These are phyloP conservation scores for Beaufortia kweichowensis DNA, from an alignment of 2,113 vertebrate genomes.

Conservation along the genomic window DNA sequence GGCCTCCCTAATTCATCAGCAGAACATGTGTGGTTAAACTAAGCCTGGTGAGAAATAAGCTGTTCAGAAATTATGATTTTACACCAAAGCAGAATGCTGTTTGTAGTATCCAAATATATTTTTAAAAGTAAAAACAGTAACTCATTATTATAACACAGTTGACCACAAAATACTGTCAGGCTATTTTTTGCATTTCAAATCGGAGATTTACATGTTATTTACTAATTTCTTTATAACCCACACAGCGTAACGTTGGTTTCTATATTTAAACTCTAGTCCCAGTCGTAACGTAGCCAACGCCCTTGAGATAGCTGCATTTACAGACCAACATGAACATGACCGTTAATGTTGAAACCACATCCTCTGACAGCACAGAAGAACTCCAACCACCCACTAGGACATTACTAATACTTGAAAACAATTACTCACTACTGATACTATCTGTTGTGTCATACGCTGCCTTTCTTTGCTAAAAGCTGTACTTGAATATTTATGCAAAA, in stretches of 20 bases:
- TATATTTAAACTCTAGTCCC: neutral
- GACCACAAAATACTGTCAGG: constrained; percentile 12
- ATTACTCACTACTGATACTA: neutral
- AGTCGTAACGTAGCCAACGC: neutral
- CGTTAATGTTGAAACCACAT: constrained; percentile 61
- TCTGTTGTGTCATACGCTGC: neutral
- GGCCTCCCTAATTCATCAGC: neutral
- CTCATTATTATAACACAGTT: constrained; percentile 6
- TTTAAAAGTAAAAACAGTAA: neutral
- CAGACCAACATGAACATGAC: constrained; percentile 14
- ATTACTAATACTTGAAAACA: neutral
- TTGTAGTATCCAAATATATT: neutral
- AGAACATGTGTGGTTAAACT: neutral
- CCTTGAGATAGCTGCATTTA: constrained; percentile 2
- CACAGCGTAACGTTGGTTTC: neutral
- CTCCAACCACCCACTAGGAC: neutral
- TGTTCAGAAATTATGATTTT: no score
- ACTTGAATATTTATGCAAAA: neutral
- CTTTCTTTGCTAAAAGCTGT: neutral
- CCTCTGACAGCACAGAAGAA: constrained; percentile 52
- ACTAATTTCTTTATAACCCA: constrained; percentile 2
- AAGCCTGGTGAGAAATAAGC: neutral
- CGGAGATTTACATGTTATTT: neutral
- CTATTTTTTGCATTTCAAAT: constrained; percentile 14
- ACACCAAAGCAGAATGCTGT: no score